Evolutionary conservation across 2,888 invertebrate species (phyloP), one percentile per base, ranked within the genome.

Genomic region (Slavum lentiscoides): DNA sequence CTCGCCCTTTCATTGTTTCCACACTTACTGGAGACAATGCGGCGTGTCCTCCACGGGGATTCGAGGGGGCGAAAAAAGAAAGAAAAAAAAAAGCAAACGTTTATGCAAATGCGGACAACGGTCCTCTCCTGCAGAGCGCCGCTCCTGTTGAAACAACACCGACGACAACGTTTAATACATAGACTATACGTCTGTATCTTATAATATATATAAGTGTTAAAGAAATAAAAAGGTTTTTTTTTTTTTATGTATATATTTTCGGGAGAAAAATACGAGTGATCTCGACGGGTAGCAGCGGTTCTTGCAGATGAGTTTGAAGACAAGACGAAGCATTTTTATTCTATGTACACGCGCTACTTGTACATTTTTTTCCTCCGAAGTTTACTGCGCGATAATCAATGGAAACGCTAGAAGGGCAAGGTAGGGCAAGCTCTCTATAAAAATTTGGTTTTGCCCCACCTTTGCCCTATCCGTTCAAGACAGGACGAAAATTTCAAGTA

Each of bases 21-120:
- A 72, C 80, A 80, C 80, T 80, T 72, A 72, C 80, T 23, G 58
- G 43, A 72, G 80, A 80, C 80, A 80, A 80, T 80, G 66, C 70
- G 19, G 23, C 64, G 39, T 19, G 30, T 19, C 55, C 62, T 72
- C 58, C 39, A 7, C 64, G 39, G 80, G 70, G 55, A 64, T 62
- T 43, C 70, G 21, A 62, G 59, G 39, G 15, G 13, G 53, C 53
- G 69, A 69, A 37, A 53, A 13, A 53, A 69, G 69, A 77, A 49
- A 53, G 17, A 64, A 77, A 77, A 66, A 62, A 64, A 62, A 70
- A 53, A 64, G 21, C 53, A 39, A 59, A 77, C 77, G 70, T 72
- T 80, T 72, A 80, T 64, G 80, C 70, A 80, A 80, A 80, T 72
- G 80, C 30, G 55, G 30, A 80, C 72, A 58, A 39, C 30, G 39